Evolutionary conservation across 2,113 vertebrate genomes (phyloP).

Genomic region (Forbesichthys agassizii): DNA sequence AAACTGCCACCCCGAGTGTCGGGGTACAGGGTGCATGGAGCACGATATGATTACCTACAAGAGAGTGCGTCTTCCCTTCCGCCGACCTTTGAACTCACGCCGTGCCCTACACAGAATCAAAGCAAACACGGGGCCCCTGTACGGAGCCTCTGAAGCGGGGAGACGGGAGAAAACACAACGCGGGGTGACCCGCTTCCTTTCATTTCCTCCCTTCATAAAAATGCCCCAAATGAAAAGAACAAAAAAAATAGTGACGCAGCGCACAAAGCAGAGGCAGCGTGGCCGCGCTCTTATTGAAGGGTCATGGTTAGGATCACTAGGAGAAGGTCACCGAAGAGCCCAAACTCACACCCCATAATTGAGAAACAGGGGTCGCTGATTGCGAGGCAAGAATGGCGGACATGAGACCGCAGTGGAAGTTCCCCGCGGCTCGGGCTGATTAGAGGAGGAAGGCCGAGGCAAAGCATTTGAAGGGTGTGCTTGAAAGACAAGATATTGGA

Average conservation of each 20-base stretch:
- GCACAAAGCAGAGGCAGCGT: slow-evolving; percentile 61
- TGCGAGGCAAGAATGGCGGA: slow-evolving; percentile 51
- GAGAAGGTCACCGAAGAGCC: slow-evolving; percentile 79
- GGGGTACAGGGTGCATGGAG: slow-evolving; percentile 73
- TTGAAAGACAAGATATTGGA: slow-evolving; percentile 56
- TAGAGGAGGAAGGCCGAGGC: slow-evolving; percentile 50
- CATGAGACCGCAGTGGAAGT: slow-evolving; percentile 40
- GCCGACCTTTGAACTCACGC: slow-evolving; percentile 71
- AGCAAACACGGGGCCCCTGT: slow-evolving; percentile 76
- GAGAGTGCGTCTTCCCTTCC: slow-evolving; percentile 70
- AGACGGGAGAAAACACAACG: slow-evolving; percentile 66
- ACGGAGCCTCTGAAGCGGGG: slow-evolving; percentile 75
- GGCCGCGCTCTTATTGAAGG: slow-evolving; percentile 71
- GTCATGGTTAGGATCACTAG: slow-evolving; percentile 74
- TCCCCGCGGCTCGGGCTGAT: slow-evolving; percentile 20
- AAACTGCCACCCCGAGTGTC: slow-evolving; percentile 67
- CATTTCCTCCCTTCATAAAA: slow-evolving; percentile 81
- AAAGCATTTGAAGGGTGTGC: slow-evolving; percentile 31
- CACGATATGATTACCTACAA: slow-evolving; percentile 79
- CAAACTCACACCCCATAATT: slow-evolving; percentile 78
- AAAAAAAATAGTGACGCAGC: slow-evolving; percentile 46
- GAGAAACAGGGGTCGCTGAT: slow-evolving; percentile 74
- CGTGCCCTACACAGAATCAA: slow-evolving; percentile 77
- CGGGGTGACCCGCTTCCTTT: slow-evolving; percentile 73
- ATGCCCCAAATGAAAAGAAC: slow-evolving; percentile 76